A percentile compares a stretch with the other conserved stretches of the same genome.
These are phyloP conservation scores for Cinara cedri DNA, from an alignment of 2,888 invertebrate genomes.

Conservation along the genomic window DNA sequence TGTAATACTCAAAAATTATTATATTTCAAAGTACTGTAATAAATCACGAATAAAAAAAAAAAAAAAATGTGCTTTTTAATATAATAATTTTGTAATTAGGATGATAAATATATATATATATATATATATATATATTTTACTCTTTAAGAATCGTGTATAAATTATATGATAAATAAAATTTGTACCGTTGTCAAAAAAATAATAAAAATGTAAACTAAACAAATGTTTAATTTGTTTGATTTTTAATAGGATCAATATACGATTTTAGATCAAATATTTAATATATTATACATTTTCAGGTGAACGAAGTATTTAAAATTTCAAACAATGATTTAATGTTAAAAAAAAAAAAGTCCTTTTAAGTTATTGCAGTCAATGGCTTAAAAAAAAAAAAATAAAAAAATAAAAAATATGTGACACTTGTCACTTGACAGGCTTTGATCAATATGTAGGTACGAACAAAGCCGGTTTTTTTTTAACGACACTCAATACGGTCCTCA, in stretches of 20 bases:
- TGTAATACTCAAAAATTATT: slow-evolving; percentile 3
- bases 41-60: not conserved
- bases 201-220: slow-evolving; percentile 25
- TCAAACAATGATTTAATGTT: not conserved
- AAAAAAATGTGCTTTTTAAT: slow-evolving; percentile 23
- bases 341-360: not conserved
- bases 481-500: not conserved
- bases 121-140: too few species aligned
- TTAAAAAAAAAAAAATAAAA: too few species aligned
- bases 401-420: too few species aligned
- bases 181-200: slow-evolving; percentile 47
- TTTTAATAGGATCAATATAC: not conserved
- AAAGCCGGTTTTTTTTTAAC: not conserved
- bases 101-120: not conserved
- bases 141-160: slow-evolving; percentile 37
- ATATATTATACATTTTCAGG: not conserved
- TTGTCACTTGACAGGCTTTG: slow-evolving; percentile 8
- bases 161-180: slow-evolving; percentile 37
- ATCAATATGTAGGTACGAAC: not conserved
- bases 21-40: slow-evolving; percentile 33
- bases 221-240: not conserved
- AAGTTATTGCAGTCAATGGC: not conserved
- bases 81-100: slow-evolving; percentile 32
- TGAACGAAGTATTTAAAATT: not conserved
- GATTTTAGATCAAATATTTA: not conserved